Conservation (phyloP, 2,888 invertebrate genomes). For the Epinotia brunnichana region DNA sequence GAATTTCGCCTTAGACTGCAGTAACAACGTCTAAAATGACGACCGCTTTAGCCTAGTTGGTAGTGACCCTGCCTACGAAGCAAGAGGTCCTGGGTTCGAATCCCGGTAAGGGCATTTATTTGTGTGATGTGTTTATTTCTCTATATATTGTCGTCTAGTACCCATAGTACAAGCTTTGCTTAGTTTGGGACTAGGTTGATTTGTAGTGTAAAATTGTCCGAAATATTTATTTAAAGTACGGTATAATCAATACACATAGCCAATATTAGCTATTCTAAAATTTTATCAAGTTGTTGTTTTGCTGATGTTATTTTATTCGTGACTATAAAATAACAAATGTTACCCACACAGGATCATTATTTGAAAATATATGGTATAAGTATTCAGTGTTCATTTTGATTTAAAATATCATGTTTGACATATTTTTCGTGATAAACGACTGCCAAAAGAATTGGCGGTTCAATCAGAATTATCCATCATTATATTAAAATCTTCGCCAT, state of each 20-base stretch:
- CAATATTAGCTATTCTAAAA: neutral
- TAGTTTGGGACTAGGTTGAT: too few species aligned
- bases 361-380: neutral
- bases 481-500: neutral
- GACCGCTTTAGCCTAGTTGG: too few species aligned
- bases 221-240: too few species aligned
- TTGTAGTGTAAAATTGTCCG: too few species aligned
- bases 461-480: neutral
- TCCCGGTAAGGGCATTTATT: too few species aligned
- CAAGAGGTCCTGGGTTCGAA: too few species aligned
- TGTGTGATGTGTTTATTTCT: too few species aligned
- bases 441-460: neutral
- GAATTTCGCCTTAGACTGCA: neutral
- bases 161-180: too few species aligned
- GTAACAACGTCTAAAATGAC: neutral
- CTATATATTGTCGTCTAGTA: too few species aligned
- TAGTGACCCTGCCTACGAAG: too few species aligned
- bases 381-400: neutral
- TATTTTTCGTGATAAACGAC: neutral
- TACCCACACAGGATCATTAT: neutral
- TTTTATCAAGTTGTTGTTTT: neutral
- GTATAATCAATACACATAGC: neutral
- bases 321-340: neutral
- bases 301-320: neutral
- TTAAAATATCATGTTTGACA: neutral